Percentiles rank a stretch among this genome's conserved stretches.
Evolutionary conservation across 2,797 vertebrate genomes (phyloP).

Genomic region (Coendou prehensilis): DNA sequence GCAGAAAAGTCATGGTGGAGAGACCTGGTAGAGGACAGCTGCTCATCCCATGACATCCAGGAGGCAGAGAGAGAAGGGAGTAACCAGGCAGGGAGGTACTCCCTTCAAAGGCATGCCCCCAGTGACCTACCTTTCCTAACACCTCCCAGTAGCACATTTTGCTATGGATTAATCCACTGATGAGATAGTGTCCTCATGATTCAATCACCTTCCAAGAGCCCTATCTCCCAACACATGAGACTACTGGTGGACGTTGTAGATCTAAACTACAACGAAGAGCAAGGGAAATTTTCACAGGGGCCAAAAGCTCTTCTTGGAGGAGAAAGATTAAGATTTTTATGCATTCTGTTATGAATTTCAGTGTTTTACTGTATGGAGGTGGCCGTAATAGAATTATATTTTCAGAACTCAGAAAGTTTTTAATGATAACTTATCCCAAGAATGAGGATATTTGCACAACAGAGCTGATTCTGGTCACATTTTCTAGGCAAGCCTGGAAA

Average conservation of each 20-base stretch:
- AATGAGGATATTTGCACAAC: background rate
- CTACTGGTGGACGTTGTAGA: background rate
- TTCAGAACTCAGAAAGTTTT: background rate
- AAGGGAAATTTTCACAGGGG: background rate
- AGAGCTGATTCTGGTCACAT: background rate
- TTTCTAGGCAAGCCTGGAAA: background rate
- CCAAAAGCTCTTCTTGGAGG: background rate
- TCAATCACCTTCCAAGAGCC: background rate
- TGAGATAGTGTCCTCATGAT: background rate
- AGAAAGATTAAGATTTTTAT: background rate
- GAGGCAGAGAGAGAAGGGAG: background rate
- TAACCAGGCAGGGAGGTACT: background rate
- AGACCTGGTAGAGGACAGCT: background rate
- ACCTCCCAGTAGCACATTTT: background rate
- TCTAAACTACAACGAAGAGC: background rate
- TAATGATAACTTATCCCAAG: background rate
- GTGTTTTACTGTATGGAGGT: background rate
- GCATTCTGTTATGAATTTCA: background rate
- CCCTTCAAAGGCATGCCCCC: no score
- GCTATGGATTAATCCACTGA: background rate
- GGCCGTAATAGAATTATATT: background rate
- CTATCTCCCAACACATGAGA: background rate
- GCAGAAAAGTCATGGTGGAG: background rate
- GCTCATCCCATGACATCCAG: background rate
- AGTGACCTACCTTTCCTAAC: background rate